Evolutionary conservation across 2,888 invertebrate genomes (phyloP).

Genomic region (Melanotus villosus): DNA sequence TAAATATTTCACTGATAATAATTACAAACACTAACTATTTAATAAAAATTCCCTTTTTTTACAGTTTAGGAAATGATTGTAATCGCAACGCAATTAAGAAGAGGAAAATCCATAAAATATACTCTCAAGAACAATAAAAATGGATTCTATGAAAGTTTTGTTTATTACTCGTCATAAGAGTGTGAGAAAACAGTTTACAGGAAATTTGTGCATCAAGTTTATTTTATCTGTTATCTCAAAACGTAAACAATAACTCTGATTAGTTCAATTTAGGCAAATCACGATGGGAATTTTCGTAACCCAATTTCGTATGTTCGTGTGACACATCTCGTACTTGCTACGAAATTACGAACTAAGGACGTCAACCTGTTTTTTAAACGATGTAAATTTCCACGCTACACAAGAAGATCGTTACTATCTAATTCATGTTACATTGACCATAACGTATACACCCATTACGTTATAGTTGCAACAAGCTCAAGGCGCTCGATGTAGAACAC

Average conservation of each 20-base stretch:
- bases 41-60: too few relatives aligned
- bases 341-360: too few relatives aligned
- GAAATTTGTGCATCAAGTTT: background rate
- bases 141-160: background rate
- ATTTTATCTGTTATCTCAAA: background rate
- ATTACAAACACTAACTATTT: too few relatives aligned
- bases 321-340: too few relatives aligned
- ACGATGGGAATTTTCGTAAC: too few relatives aligned
- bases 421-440: slow-evolving; percentile 21
- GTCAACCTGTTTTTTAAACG: slow-evolving; percentile 15
- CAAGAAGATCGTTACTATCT: background rate
- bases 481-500: slow-evolving; percentile 6
- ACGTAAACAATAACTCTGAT: too few relatives aligned
- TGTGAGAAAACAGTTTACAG: background rate
- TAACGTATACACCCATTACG: slow-evolving; percentile 14
- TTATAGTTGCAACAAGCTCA: slow-evolving; percentile 9
- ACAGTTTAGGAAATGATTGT: too few relatives aligned
- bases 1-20: too few relatives aligned
- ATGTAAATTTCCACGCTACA: slow-evolving; percentile 12
- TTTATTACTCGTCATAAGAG: background rate
- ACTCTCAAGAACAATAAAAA: too few relatives aligned
- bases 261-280: too few relatives aligned
- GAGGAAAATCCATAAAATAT: background rate
- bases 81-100: background rate
- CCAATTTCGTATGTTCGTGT: too few relatives aligned